Percentiles rank a stretch among this genome's conserved stretches.
Conservation (phyloP, 2,888 invertebrate genomes). For the Lissocephala sabroskyi region DNA sequence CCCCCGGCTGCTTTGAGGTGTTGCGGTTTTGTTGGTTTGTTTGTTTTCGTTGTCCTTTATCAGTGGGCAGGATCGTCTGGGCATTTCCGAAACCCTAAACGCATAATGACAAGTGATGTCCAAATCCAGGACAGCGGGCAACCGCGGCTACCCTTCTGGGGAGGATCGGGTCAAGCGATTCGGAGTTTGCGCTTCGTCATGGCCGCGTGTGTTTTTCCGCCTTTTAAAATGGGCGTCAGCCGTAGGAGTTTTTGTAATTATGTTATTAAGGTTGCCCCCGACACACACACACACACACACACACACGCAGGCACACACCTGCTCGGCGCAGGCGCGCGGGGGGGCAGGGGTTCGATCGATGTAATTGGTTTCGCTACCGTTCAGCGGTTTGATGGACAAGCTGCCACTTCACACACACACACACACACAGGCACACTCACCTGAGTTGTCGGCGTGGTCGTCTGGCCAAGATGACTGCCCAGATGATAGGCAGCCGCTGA, state of each 20-base stretch:
- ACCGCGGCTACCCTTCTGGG: not conserved
- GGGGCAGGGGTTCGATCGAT: conserved; percentile 11
- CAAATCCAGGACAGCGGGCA: conserved; percentile 29
- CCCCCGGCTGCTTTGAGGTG: conserved; percentile 17
- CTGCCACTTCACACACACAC: conserved; percentile 31
- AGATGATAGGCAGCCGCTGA: conserved; percentile 72
- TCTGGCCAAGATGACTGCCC: conserved; percentile 72
- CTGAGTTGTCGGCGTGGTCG: conserved; percentile 72
- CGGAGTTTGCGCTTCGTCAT: conserved; percentile 50
- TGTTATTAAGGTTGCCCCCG: conserved; percentile 50
- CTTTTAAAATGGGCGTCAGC: conserved; percentile 62
- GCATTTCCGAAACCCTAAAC: conserved; percentile 30
- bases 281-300: no score
- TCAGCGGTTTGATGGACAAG: conserved; percentile 38
- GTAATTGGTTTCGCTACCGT: conserved; percentile 59
- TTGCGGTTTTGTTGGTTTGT: conserved; percentile 26
- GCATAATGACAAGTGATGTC: conserved; percentile 55
- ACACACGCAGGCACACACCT: conserved; percentile 8
- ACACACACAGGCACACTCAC: conserved; percentile 50
- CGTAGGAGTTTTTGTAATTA: conserved; percentile 61
- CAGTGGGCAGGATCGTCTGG: conserved; percentile 12
- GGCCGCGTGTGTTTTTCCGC: conserved; percentile 50
- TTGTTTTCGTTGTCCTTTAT: conserved; percentile 27
- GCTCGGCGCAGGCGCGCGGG: not conserved
- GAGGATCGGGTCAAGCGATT: conserved; percentile 24